Evolutionary conservation across 2,888 invertebrate species (phyloP).

Genomic region (Chrysolina oricalcia): DNA sequence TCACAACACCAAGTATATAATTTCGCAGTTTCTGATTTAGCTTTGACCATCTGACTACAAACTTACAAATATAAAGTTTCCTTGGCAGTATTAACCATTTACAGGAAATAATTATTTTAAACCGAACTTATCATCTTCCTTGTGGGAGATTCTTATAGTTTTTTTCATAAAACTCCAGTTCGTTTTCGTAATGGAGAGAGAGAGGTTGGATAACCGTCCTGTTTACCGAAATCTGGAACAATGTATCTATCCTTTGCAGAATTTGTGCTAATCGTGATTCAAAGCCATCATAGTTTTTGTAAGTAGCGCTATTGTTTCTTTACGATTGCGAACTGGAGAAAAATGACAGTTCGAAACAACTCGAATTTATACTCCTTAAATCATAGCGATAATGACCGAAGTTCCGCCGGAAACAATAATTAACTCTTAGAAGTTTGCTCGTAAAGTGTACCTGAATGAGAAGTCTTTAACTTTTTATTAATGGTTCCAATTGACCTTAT

Average conservation of each 20-base stretch:
- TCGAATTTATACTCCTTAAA: background rate
- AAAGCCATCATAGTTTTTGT: background rate
- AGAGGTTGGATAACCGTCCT: too few species aligned
- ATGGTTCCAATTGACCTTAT: background rate
- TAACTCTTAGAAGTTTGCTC: constrained; percentile 8
- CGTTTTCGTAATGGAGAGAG: too few species aligned
- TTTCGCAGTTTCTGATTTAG: background rate
- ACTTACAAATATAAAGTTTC: too few species aligned
- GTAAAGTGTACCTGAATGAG: constrained; percentile 16
- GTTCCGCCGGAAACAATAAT: background rate
- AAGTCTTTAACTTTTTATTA: constrained; percentile 15
- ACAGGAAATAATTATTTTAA: too few species aligned
- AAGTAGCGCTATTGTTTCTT: background rate
- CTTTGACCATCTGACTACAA: too few species aligned
- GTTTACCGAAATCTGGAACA: too few species aligned
- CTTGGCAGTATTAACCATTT: too few species aligned
- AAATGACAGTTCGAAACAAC: constrained; percentile 7
- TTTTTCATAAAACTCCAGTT: too few species aligned
- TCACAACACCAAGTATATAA: background rate
- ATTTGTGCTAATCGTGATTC: too few species aligned
- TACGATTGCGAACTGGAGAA: background rate
- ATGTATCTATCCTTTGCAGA: too few species aligned
- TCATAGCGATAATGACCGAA: constrained; percentile 19
- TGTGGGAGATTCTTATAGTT: too few species aligned
- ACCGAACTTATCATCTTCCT: too few species aligned